Evolutionary conservation across 2,113 vertebrate species (phyloP).

Genomic region (Camelus dromedarius): DNA sequence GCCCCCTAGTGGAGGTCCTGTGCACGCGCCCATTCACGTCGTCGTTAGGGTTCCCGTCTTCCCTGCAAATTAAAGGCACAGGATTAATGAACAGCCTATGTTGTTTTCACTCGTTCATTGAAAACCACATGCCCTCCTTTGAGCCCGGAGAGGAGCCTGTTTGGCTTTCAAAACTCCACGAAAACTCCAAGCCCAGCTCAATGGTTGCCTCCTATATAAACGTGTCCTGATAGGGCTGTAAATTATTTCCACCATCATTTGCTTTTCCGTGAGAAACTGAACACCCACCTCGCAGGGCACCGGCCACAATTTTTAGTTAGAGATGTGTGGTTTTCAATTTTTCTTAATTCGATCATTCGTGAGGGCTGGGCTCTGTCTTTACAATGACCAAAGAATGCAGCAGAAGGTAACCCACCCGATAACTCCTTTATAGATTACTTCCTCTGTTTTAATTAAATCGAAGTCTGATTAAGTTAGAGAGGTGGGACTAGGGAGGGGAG

Average conservation of each 20-base stretch:
- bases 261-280: not conserved
- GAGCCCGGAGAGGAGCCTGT: not conserved
- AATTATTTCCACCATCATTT: not conserved
- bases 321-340: not conserved
- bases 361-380: not conserved
- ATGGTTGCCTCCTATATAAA: not conserved
- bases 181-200: not conserved
- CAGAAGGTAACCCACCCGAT: not conserved
- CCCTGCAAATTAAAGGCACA: not conserved
- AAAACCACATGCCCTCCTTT: not conserved
- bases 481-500: too few species aligned
- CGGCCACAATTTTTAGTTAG: not conserved
- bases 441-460: too few species aligned
- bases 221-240: not conserved
- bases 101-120: not conserved
- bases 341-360: not conserved
- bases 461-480: too few species aligned
- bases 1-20: not conserved
- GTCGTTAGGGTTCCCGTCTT: not conserved
- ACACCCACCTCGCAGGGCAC: not conserved
- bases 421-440: too few species aligned
- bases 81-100: not conserved
- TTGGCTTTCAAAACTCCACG: not conserved
- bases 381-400: not conserved
- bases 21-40: not conserved